Percentiles rank a stretch among this genome's conserved stretches.
These are phyloP conservation scores for Germaria angustata DNA, from an alignment of 2,888 invertebrate genomes.

Conservation along the genomic window DNA sequence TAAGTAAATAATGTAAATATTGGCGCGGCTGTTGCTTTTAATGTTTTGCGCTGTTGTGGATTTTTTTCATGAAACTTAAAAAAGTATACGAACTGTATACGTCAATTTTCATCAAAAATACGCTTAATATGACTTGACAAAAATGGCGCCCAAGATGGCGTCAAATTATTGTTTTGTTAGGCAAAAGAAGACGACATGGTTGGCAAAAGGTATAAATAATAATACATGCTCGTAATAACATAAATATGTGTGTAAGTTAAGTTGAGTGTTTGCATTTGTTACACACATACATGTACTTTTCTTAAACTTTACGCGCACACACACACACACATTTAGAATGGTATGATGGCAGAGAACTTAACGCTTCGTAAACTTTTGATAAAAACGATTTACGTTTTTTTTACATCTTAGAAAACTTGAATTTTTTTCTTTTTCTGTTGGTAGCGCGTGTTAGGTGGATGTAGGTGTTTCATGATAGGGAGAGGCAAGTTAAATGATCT, in stretches of 20 bases:
- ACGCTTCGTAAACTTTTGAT: conserved; percentile 64
- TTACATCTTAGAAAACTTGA: conserved; percentile 29
- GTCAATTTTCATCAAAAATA: conserved; percentile 75
- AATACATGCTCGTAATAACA: conserved; percentile 44
- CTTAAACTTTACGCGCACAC: background rate
- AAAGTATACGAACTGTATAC: conserved; percentile 53
- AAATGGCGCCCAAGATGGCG: conserved; percentile 76
- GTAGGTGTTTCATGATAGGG: conserved; percentile 11
- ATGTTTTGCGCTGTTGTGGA: conserved; percentile 28
- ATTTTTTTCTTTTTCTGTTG: conserved; percentile 36
- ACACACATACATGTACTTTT: background rate
- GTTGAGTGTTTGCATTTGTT: background rate
- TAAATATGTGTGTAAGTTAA: background rate
- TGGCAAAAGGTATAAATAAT: conserved; percentile 59
- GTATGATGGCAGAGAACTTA: conserved; percentile 53
- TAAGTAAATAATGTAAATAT: conserved; percentile 57
- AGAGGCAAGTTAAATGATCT: background rate
- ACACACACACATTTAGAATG: background rate
- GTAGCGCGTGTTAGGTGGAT: background rate
- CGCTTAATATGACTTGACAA: conserved; percentile 78
- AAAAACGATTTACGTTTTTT: conserved; percentile 37
- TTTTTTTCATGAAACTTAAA: background rate
- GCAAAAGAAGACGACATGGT: conserved; percentile 32
- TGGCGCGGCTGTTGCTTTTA: conserved; percentile 41
- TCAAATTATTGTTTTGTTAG: conserved; percentile 65